phyloP scores from a whole-genome alignment of 1,140 invertebrate genomes.

The Musca vetustissima region DNA sequence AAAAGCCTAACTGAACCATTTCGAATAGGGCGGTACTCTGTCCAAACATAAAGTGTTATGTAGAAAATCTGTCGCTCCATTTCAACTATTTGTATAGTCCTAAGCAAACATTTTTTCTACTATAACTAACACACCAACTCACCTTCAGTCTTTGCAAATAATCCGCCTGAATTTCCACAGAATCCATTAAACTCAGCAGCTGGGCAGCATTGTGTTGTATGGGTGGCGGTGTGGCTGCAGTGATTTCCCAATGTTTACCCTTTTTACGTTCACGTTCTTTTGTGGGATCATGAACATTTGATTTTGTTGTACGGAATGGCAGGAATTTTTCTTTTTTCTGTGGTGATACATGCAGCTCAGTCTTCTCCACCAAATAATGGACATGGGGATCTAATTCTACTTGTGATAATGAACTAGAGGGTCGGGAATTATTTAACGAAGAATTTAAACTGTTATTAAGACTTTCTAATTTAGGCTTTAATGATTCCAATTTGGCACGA shows the following conservation, averaged over 20 bases:
- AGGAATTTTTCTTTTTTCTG: constrained; percentile 59
- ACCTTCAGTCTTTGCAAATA: constrained; percentile 47
- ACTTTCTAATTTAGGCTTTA: constrained; percentile 23
- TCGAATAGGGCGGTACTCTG: too few relatives aligned
- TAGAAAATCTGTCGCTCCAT: too few relatives aligned
- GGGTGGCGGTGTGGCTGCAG: constrained; percentile 68
- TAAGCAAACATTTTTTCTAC: background rate
- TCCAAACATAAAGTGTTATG: too few relatives aligned
- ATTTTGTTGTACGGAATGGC: constrained; percentile 67
- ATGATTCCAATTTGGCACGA: constrained; percentile 27
- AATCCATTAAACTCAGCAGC: constrained; percentile 47
- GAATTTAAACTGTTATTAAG: constrained; percentile 19
- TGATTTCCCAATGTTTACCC: constrained; percentile 67
- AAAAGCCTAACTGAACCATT: too few relatives aligned
- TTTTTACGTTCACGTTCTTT: constrained; percentile 64
- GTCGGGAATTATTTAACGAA: constrained; percentile 4
- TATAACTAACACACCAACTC: too few relatives aligned
- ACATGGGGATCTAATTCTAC: constrained; percentile 59
- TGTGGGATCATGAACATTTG: constrained; percentile 63
- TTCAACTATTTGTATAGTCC: too few relatives aligned
- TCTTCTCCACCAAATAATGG: constrained; percentile 64
- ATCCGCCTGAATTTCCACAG: constrained; percentile 41
- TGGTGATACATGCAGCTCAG: constrained; percentile 56
- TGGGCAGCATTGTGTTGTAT: constrained; percentile 49
- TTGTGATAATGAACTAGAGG: background rate